A percentile compares a stretch with the other conserved stretches of the same genome.
Conservation (phyloP, 2,797 vertebrate species). For the Danio tinwini region DNA sequence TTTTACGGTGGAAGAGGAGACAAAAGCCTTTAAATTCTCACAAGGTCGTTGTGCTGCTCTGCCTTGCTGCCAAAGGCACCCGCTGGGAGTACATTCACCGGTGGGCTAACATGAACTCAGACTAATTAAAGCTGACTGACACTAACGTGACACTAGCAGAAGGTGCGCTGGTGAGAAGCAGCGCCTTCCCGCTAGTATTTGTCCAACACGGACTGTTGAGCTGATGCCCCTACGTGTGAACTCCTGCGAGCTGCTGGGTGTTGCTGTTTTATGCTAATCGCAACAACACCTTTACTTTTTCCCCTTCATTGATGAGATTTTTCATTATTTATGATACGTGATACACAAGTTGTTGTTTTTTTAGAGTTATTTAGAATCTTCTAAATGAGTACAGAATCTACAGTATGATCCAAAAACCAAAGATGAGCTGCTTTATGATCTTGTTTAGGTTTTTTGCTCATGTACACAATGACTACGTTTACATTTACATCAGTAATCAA, state of each 20-base stretch:
- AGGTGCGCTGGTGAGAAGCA: slow-evolving; percentile 52
- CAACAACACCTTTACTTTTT: not conserved
- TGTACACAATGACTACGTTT: too few relatives aligned
- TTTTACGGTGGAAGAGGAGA: slow-evolving; percentile 11
- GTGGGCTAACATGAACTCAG: slow-evolving; percentile 37
- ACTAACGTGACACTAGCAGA: slow-evolving; percentile 52
- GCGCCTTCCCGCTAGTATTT: slow-evolving; percentile 46
- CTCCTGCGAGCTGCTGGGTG: slow-evolving; percentile 8
- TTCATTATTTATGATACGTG: too few relatives aligned
- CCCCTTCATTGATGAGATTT: too few relatives aligned
- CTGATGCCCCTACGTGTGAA: slow-evolving; percentile 30
- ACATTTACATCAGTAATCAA: too few relatives aligned
- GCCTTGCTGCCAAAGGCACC: slow-evolving; percentile 29
- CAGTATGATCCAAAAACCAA: too few relatives aligned
- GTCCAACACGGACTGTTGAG: slow-evolving; percentile 46
- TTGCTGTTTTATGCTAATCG: slow-evolving; percentile 31
- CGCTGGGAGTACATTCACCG: slow-evolving; percentile 45
- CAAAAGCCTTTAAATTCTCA: slow-evolving; percentile 34
- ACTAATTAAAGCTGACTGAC: slow-evolving; percentile 62
- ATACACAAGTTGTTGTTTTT: too few relatives aligned
- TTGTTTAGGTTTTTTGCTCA: too few relatives aligned
- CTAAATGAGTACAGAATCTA: too few relatives aligned
- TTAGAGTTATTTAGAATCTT: too few relatives aligned
- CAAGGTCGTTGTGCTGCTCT: slow-evolving; percentile 47
- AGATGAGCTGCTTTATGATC: too few relatives aligned